Evolutionary conservation across 2,113 vertebrate species (phyloP).

Genomic region (Corythornis vintsioides): DNA sequence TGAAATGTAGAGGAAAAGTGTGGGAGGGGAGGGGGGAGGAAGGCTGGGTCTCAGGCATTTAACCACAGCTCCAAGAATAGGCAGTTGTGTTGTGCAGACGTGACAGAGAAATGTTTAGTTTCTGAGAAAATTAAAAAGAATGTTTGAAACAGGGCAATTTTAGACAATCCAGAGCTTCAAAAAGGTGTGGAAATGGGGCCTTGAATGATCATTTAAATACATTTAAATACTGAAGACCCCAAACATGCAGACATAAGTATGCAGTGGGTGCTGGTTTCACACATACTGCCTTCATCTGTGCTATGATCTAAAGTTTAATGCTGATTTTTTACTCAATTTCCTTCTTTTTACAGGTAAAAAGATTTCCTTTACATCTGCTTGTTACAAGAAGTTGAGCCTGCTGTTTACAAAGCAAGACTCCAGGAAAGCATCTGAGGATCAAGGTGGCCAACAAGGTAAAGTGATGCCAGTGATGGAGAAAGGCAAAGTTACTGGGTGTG

Average conservation of each 20-base stretch:
- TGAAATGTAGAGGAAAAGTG: constrained; percentile 28
- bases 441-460: background rate
- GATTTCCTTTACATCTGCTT: background rate
- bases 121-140: background rate
- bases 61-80: constrained; percentile 58
- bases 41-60: background rate
- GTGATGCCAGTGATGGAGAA: background rate
- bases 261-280: background rate
- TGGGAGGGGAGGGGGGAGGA: constrained; percentile 19
- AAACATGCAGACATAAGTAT: background rate
- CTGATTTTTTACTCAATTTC: background rate
- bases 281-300: background rate
- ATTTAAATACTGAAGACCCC: background rate
- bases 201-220: background rate
- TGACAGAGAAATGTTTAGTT: background rate
- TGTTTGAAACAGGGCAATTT: background rate
- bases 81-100: background rate
- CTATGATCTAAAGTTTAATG: background rate
- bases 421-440: background rate
- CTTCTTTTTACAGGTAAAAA: background rate
- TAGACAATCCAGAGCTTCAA: background rate
- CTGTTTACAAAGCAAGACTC: background rate
- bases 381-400: background rate
- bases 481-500: background rate
- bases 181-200: background rate